Evolutionary conservation across 2,797 vertebrate genomes (phyloP).

Genomic region (Enteromius mattozi): DNA sequence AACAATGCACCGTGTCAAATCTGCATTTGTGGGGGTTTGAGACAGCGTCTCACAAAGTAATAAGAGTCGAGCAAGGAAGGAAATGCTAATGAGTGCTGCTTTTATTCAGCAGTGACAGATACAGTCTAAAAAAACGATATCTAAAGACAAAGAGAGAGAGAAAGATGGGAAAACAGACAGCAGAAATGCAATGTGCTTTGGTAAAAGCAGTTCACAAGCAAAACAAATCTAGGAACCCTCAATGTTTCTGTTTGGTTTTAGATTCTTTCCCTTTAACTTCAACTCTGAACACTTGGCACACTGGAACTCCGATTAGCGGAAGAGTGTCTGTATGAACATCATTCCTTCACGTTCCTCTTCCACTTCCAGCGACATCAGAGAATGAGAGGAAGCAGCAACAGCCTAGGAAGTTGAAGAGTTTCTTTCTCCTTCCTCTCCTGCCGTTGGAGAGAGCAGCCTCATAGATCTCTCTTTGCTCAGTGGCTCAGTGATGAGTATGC

Average conservation of each 20-base stretch:
- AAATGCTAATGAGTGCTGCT: conserved; percentile 38
- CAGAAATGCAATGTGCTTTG: not conserved
- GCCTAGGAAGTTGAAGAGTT: conserved; percentile 25
- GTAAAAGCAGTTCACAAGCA: conserved; percentile 1
- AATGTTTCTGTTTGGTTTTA: not conserved
- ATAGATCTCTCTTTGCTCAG: conserved; percentile 10
- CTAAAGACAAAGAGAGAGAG: conserved; percentile 26
- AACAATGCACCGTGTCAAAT: conserved; percentile 44
- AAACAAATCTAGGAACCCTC: not conserved
- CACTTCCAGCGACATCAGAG: conserved; percentile 11
- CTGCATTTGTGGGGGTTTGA: conserved; percentile 26
- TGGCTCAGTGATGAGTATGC: not conserved
- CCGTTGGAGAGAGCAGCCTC: conserved; percentile 6
- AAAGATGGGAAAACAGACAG: not conserved
- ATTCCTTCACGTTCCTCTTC: conserved; percentile 1
- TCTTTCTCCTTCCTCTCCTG: conserved; percentile 17
- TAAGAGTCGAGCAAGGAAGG: conserved; percentile 7
- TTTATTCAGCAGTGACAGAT: conserved; percentile 24
- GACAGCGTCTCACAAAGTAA: not conserved
- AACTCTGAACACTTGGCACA: not conserved
- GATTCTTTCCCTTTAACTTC: conserved; percentile 5
- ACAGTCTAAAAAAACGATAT: conserved; percentile 7
- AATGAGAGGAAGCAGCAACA: conserved; percentile 16
- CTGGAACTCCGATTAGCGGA: conserved; percentile 3
- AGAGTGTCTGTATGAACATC: not conserved